Evolutionary conservation across 2,888 invertebrate species (phyloP), one percentile per base, ranked within the genome.

Genomic region (Macrosiphum euphorbiae): DNA sequence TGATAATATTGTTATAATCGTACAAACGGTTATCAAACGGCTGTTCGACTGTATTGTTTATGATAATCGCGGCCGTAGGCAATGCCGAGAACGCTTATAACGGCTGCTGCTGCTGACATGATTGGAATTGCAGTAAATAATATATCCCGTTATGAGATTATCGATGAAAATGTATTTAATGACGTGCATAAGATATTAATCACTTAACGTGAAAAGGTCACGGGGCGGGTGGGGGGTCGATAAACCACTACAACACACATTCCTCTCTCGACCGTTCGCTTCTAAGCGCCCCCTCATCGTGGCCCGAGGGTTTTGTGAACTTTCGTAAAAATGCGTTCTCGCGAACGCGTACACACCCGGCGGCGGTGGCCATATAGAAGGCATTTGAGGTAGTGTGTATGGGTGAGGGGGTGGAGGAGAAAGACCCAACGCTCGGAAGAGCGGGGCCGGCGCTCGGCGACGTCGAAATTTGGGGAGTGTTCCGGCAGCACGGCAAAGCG

Each of bases 401-500:
- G 28, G 52, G 13, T 41, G 52, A 50, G 16, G 58, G 86, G 11
- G 50, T 35, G 20, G 35, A 35, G 35, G 35, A 78, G 78, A 78
- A 35, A 78, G 78, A 67, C 67, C n/a, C 78, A 20, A 35, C 78
- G 20, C n/a, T 67, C 1, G 67, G 67, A n/a, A 67, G n/a, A 67
- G n/a, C 67, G 67, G 67, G 67, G n/a, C 67, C 78, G 78, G 8
- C 35, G 78, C 78, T 78, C 20, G 78, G 35, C 78, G 20, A 35
- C 35, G 78, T 78, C 78, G 35, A 67, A 61, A 67, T 92, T 92
- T 41, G 85, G 91, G 85, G 91, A 85, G 85, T 44, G 58, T 58
- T 92, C 67, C 52, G 87, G 47, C 87, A 41, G 47, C 92, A 41
- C 50, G 35, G 35, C 35, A 78, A 78, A 78, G 78, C 78, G 78